Evolutionary conservation across 1,140 invertebrate species (phyloP).

Genomic region (Drosophila nasuta): DNA sequence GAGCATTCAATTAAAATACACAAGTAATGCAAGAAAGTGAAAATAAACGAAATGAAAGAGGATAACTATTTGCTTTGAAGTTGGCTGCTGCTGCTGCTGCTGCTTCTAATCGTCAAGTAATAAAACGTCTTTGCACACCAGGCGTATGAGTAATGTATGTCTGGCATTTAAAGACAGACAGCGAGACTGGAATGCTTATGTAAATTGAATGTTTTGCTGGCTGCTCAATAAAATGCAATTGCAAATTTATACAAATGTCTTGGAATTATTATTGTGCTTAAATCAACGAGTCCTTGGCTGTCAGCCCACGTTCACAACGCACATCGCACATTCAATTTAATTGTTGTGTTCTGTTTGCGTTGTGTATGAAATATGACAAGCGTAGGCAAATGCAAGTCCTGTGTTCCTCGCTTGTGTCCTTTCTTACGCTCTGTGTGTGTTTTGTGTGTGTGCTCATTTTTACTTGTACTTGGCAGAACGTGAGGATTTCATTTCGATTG

Average conservation of each 20-base stretch:
- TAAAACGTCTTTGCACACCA: neutral
- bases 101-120: neutral
- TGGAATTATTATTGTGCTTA: slow-evolving; percentile 71
- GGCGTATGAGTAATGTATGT: slow-evolving; percentile 31
- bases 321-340: slow-evolving; percentile 77
- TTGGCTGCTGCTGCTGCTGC: neutral
- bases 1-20: neutral
- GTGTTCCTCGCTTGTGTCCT: slow-evolving; percentile 30
- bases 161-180: neutral
- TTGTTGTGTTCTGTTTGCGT: slow-evolving; percentile 54
- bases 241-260: slow-evolving; percentile 81
- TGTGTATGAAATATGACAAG: slow-evolving; percentile 69
- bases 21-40: neutral
- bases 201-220: slow-evolving; percentile 65
- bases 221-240: slow-evolving; percentile 77
- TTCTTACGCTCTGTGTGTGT: slow-evolving; percentile 49
- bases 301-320: slow-evolving; percentile 51
- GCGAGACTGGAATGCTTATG: slow-evolving; percentile 44
- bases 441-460: slow-evolving; percentile 66
- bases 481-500: slow-evolving; percentile 58
- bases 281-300: slow-evolving; percentile 39
- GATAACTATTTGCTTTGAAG: neutral
- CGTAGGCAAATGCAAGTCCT: slow-evolving; percentile 53
- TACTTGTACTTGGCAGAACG: slow-evolving; percentile 50
- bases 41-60: neutral